Base-by-base conservation (phyloP, 2,888 invertebrate genomes). In the Andrena bicolor region DNA sequence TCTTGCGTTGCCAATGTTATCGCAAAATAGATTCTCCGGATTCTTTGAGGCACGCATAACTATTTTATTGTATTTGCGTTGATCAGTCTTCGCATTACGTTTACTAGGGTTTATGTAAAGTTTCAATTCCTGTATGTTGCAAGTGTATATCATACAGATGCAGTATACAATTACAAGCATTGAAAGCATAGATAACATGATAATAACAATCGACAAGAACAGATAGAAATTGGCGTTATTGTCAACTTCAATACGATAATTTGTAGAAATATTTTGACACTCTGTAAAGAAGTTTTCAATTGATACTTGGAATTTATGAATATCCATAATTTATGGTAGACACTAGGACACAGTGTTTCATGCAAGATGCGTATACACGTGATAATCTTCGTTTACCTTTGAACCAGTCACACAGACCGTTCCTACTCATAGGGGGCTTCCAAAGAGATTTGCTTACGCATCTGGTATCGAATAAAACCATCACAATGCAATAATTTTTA, bases 361-460 rank as follows among this genome's bases (percentile, higher is more conserved):
- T 7, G 35, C 16, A 16, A 32, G n/a, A 56, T 49, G 28, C 7
- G 41, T 16, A 8, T 53, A 35, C 28, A 7, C 16, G 48, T 58
- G 3, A 28, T 20, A 63, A 26, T 51, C 1, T 32, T 6, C 41
- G 68, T 73, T 82, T 76, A 85, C 87, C 58, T 32, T 70, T 65
- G 0, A 85, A 8, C 88, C 87, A 87, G 0, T n/a, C 10, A 63
- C 90, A 90, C 5, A 81, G 68, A 10, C 49, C 26, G 3, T 48
- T 30, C 0, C 53, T 26, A 13, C 48, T 7, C 6, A 63, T 75
- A 0, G 75, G 79, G 13, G 87, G 84, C 0, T 87, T 78, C 91
- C 91, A 91, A 10, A 89, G 16, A 5, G 85, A 82, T 5, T 70
- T n/a, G 30, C 30, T 20, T 7, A 28, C 5, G 30, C 90, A 90